Conservation (phyloP, 2,797 vertebrate species). For the Picus viridis region DNA sequence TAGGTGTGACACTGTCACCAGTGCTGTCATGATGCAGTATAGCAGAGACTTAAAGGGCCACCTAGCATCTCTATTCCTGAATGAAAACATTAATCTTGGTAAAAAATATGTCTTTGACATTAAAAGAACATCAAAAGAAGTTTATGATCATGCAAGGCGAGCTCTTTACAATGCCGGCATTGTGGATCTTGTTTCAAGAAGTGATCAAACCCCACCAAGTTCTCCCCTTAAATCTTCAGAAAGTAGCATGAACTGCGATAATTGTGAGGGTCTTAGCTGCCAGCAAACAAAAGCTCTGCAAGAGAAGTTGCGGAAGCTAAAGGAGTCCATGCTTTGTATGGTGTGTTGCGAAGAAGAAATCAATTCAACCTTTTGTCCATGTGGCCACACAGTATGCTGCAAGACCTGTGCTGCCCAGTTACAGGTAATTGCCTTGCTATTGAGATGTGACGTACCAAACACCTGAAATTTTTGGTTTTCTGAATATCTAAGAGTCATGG, state of each 20-base stretch:
- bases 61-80: slow-evolving; percentile 95
- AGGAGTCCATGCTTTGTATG: slow-evolving; percentile 96
- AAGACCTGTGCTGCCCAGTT: slow-evolving; percentile 91
- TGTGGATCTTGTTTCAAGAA: slow-evolving; percentile 86
- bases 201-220: slow-evolving; percentile 77
- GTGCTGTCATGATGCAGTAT: slow-evolving; percentile 99
- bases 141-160: slow-evolving; percentile 93
- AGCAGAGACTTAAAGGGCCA: slow-evolving; percentile 98
- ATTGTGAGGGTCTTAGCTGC: slow-evolving; percentile 86
- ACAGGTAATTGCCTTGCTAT: slow-evolving; percentile 82
- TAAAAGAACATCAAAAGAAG: slow-evolving; percentile 96
- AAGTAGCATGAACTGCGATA: slow-evolving; percentile 84
- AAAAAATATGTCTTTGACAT: slow-evolving; percentile 99
- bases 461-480: not conserved
- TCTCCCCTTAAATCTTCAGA: slow-evolving; percentile 80
- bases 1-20: slow-evolving; percentile 97
- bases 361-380: slow-evolving; percentile 95
- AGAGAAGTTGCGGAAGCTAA: slow-evolving; percentile 90
- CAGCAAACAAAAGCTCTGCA: slow-evolving; percentile 90
- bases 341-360: slow-evolving; percentile 96
- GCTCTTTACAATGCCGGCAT: slow-evolving; percentile 94
- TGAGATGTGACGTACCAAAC: not conserved
- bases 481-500: not conserved
- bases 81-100: slow-evolving; percentile 97
- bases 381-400: slow-evolving; percentile 97